Evolutionary conservation across 2,888 invertebrate species (phyloP).

Genomic region (Tillus elongatus): DNA sequence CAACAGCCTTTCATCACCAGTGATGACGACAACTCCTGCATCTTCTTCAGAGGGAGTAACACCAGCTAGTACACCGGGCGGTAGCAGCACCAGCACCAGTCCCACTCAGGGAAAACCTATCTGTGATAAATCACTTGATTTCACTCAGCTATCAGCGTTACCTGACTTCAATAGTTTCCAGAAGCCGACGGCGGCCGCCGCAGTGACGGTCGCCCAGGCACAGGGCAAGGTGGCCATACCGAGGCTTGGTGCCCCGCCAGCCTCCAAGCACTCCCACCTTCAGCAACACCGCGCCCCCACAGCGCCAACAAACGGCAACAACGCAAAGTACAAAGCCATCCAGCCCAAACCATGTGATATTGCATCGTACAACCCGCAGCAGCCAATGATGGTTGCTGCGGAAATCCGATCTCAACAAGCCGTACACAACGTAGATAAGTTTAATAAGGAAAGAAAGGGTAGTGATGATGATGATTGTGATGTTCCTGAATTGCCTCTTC

Average conservation of each 20-base stretch:
- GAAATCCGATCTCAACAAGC: conserved; percentile 38
- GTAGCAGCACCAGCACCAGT: conserved; percentile 32
- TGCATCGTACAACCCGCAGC: conserved; percentile 37
- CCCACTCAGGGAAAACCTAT: conserved; percentile 36
- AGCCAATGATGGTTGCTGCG: conserved; percentile 26
- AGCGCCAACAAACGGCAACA: conserved; percentile 18
- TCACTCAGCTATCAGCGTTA: conserved; percentile 36
- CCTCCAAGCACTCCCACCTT: conserved; percentile 14
- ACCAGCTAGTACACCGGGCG: conserved; percentile 43
- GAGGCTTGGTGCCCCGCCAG: conserved; percentile 25
- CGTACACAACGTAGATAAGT: conserved; percentile 28
- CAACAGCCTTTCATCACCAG: conserved; percentile 13
- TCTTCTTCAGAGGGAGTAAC: no score
- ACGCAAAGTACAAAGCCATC: conserved; percentile 45
- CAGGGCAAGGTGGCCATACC: conserved; percentile 33
- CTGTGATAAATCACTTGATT: conserved; percentile 42
- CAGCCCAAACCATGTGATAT: conserved; percentile 45
- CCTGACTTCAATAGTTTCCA: conserved; percentile 44
- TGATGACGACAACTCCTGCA: conserved; percentile 8
- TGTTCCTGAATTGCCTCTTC: conserved; percentile 29
- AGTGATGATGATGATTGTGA: conserved; percentile 22
- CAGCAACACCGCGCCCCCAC: no score
- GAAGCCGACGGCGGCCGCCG: conserved; percentile 28
- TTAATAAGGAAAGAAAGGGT: conserved; percentile 26
- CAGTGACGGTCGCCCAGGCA: conserved; percentile 12